Evolutionary conservation across 2,888 invertebrate species (phyloP).

Genomic region (Thecocarcelia acutangulata): DNA sequence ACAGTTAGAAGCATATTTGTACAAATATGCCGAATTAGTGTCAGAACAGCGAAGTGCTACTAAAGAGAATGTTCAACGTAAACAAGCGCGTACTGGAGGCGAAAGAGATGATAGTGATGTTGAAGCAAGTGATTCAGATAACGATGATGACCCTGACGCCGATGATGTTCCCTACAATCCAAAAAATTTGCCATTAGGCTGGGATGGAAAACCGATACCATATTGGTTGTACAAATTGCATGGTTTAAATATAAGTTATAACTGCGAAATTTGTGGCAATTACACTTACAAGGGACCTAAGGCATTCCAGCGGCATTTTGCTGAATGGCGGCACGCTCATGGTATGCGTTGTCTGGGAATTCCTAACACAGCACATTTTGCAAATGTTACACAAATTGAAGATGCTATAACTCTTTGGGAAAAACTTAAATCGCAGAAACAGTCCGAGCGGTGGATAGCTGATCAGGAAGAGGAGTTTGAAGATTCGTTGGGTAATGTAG

Average conservation of each 20-base stretch:
- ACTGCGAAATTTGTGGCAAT: slow-evolving; percentile 99
- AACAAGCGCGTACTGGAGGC: slow-evolving; percentile 97
- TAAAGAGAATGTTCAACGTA: slow-evolving; percentile 98
- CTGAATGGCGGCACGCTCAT: slow-evolving; percentile 93
- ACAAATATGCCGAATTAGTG: slow-evolving; percentile 92
- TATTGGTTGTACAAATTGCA: slow-evolving; percentile 99
- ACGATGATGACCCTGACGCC: slow-evolving; percentile 91
- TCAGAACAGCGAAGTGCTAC: slow-evolving; percentile 93
- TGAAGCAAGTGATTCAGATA: slow-evolving; percentile 90
- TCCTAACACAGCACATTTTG: slow-evolving; percentile 99
- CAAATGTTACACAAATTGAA: slow-evolving; percentile 99
- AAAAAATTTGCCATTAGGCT: slow-evolving; percentile 98
- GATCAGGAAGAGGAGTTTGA: slow-evolving; percentile 99
- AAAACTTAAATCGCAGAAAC: slow-evolving; percentile 97
- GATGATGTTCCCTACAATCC: slow-evolving; percentile 99
- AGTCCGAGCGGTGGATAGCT: slow-evolving; percentile 96
- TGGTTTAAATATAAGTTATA: slow-evolving; percentile 98
- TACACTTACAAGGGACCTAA: slow-evolving; percentile 99
- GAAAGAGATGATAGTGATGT: slow-evolving; percentile 95
- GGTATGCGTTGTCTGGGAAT: slow-evolving; percentile 99
- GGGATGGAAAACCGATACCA: slow-evolving; percentile 98
- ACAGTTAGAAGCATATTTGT: slow-evolving; percentile 93
- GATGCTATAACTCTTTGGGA: slow-evolving; percentile 99
- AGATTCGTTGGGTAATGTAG: slow-evolving; percentile 98
- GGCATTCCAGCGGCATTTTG: slow-evolving; percentile 99